These are phyloP conservation scores for Acholoe squamosa DNA, from an alignment of 2,888 invertebrate species.

Conservation along the genomic window DNA sequence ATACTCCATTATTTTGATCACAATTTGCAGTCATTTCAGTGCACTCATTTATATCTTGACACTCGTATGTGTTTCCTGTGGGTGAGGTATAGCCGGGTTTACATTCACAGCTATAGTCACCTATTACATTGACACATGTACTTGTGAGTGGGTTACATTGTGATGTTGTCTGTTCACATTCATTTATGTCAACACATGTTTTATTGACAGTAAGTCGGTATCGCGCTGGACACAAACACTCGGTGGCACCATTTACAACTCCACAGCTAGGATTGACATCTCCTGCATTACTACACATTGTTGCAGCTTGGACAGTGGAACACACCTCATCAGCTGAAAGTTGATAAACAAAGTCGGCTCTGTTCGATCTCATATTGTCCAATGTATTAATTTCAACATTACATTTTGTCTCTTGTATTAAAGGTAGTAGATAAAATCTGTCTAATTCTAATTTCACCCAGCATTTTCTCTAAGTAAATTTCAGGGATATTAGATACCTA, in stretches of 20 bases:
- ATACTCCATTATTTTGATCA: constrained; percentile 65
- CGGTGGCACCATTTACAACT: background rate
- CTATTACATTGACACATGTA: constrained; percentile 70
- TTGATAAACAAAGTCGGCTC: no score
- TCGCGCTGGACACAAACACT: background rate
- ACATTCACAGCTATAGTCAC: constrained; percentile 57
- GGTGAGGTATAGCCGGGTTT: constrained; percentile 8
- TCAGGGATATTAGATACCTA: no score
- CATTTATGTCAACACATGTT: constrained; percentile 43
- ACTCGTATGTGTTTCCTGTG: background rate
- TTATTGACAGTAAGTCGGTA: background rate
- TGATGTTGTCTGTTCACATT: constrained; percentile 42
- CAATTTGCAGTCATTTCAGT: constrained; percentile 65
- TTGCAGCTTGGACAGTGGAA: background rate
- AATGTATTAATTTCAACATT: no score
- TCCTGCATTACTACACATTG: background rate
- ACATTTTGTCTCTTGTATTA: no score
- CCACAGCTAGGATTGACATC: background rate
- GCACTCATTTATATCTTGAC: constrained; percentile 72
- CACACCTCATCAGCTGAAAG: constrained; percentile 14
- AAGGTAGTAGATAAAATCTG: no score
- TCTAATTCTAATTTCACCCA: no score
- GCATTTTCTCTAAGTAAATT: no score
- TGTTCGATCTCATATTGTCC: no score
- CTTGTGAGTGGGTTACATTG: constrained; percentile 64